These are phyloP conservation scores for Drosophila nr. perissopoda DNA, from an alignment of 2,888 invertebrate species.

Conservation along the genomic window DNA sequence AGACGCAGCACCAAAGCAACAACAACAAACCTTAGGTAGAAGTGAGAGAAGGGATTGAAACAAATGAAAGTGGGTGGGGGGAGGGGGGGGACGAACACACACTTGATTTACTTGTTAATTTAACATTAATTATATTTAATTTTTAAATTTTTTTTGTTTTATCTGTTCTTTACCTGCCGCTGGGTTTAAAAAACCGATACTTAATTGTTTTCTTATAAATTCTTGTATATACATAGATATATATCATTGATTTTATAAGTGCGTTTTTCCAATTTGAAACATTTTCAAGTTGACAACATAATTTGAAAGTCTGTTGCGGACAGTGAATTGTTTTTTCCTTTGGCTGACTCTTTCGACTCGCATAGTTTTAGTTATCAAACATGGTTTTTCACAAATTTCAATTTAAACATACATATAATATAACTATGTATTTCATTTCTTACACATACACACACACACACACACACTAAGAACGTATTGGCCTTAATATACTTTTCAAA, in stretches of 20 bases:
- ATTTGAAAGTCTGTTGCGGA: background rate
- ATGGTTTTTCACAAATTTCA: background rate
- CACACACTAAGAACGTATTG: background rate
- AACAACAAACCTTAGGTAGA: constrained; percentile 16
- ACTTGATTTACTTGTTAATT: constrained; percentile 5
- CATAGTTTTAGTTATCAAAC: constrained; percentile 24
- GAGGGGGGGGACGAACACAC: background rate
- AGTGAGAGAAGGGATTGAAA: background rate
- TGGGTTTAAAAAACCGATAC: constrained; percentile 38
- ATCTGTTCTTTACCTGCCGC: constrained; percentile 16
- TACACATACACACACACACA: background rate
- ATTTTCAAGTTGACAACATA: constrained; percentile 11
- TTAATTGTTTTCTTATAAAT: background rate
- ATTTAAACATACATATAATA: background rate
- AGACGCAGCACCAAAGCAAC: constrained; percentile 48
- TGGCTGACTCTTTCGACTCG: constrained; percentile 39
- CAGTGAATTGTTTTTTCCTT: constrained; percentile 1
- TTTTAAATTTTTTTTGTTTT: background rate
- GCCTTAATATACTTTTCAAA: background rate
- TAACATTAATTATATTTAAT: constrained; percentile 3
- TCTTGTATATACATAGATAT: background rate
- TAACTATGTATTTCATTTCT: background rate
- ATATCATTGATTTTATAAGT: background rate
- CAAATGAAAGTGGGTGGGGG: background rate
- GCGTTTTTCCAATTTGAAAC: constrained; percentile 6